Evolutionary conservation across 1,140 invertebrate species (phyloP).

Genomic region (Drosophila pachea): DNA sequence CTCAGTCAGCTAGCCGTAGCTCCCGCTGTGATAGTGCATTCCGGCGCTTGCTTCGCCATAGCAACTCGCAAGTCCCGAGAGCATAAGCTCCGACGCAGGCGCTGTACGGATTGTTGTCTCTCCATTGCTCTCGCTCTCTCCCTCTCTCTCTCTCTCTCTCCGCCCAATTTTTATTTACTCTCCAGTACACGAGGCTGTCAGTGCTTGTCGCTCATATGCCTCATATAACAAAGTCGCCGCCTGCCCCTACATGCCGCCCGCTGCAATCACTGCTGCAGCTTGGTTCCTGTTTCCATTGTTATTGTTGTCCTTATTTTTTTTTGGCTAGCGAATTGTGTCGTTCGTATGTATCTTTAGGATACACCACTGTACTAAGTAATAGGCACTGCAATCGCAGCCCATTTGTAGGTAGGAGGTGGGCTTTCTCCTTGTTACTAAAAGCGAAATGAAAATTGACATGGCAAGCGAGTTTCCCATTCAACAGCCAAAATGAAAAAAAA

Average conservation of each 20-base stretch:
- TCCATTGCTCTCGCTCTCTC: background rate
- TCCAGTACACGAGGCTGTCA: slow-evolving; percentile 11
- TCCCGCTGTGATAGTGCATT: background rate
- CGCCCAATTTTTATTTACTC: slow-evolving; percentile 18
- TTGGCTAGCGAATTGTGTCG: slow-evolving; percentile 58
- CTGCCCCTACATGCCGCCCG: slow-evolving; percentile 1
- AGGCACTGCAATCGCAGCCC: slow-evolving; percentile 28
- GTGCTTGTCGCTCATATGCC: background rate
- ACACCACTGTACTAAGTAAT: slow-evolving; percentile 6
- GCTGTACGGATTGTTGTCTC: background rate
- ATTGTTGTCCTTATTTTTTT: slow-evolving; percentile 53
- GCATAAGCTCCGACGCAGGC: slow-evolving; percentile 24
- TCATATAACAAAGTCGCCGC: background rate
- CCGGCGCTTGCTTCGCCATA: background rate
- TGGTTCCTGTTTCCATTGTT: slow-evolving; percentile 38
- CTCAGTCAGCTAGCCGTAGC: background rate
- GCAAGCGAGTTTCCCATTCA: slow-evolving; percentile 44
- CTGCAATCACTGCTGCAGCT: slow-evolving; percentile 4
- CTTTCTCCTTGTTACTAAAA: slow-evolving; percentile 12
- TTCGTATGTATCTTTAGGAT: slow-evolving; percentile 55
- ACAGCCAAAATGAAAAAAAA: background rate
- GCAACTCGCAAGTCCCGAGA: slow-evolving; percentile 15
- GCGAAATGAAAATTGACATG: slow-evolving; percentile 44
- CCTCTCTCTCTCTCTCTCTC: background rate
- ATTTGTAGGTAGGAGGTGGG: background rate